These are phyloP conservation scores for Oreonectes daqikongensis DNA, from an alignment of 2,797 vertebrate genomes.

Conservation along the genomic window DNA sequence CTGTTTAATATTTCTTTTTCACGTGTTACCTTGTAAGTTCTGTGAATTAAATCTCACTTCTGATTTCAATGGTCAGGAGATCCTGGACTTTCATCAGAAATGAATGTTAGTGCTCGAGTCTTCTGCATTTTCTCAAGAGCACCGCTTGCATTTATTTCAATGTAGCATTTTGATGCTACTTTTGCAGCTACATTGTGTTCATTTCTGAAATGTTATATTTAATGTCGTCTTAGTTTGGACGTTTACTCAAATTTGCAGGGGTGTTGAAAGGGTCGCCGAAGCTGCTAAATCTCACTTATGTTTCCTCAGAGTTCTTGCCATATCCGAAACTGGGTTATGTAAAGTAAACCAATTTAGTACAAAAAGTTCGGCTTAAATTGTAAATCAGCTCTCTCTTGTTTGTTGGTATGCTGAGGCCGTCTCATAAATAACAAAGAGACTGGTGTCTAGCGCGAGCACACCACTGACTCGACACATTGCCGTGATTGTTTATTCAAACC, in stretches of 20 bases:
- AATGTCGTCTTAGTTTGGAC: not conserved
- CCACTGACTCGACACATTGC: not conserved
- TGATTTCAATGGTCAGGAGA: not conserved
- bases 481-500: slow-evolving; percentile 3
- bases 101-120: not conserved
- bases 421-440: slow-evolving; percentile 41
- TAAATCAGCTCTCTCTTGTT: slow-evolving; percentile 35
- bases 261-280: not conserved
- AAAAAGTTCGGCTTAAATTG: slow-evolving; percentile 10
- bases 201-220: not conserved
- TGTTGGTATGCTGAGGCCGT: slow-evolving; percentile 36
- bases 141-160: not conserved
- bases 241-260: not conserved
- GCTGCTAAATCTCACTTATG: not conserved
- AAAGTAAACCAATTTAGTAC: not conserved
- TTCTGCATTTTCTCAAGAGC: not conserved
- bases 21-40: not conserved
- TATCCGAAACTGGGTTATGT: slow-evolving; percentile 14
- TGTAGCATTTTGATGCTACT: not conserved
- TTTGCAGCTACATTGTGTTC: not conserved
- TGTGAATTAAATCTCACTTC: not conserved
- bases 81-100: not conserved
- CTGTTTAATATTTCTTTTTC: not conserved
- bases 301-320: slow-evolving; percentile 2
- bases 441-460: slow-evolving; percentile 26